Percentiles rank a stretch among this genome's conserved stretches.
These are phyloP conservation scores for Brachionus angularis DNA, from an alignment of 1,140 invertebrate genomes.

Conservation along the genomic window DNA sequence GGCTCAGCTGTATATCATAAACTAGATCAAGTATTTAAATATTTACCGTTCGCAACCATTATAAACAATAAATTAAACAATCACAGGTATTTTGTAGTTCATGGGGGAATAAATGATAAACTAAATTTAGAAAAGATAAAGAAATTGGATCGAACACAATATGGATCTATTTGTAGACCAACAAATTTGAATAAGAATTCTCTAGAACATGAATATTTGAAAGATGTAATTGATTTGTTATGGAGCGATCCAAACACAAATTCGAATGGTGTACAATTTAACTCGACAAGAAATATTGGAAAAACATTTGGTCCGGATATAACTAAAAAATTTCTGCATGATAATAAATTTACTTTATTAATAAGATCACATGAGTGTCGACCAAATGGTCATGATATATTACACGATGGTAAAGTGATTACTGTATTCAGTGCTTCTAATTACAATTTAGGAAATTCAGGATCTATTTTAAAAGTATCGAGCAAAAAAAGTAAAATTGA, in stretches of 20 bases:
- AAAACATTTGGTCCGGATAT: constrained; percentile 38
- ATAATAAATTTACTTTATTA: constrained; percentile 35
- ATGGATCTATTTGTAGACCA: constrained; percentile 6
- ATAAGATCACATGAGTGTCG: constrained; percentile 43
- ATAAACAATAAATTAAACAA: constrained; percentile 1
- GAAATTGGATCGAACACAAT: constrained; percentile 18
- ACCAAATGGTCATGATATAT: constrained; percentile 37
- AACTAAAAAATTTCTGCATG: constrained; percentile 36
- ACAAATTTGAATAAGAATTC: constrained; percentile 21
- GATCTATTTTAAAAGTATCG: constrained; percentile 69
- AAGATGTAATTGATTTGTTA: constrained; percentile 39
- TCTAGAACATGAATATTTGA: constrained; percentile 14
- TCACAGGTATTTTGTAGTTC: constrained; percentile 25
- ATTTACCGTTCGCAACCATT: constrained; percentile 11
- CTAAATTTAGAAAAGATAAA: constrained; percentile 21
- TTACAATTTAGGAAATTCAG: constrained; percentile 80
- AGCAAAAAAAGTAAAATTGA: constrained; percentile 68
- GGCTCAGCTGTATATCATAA: background rate
- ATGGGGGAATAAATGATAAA: constrained; percentile 40
- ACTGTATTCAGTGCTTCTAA: constrained; percentile 84
- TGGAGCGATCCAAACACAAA: constrained; percentile 44
- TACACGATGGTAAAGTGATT: constrained; percentile 60
- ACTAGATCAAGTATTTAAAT: constrained; percentile 26
- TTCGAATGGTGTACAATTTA: background rate
- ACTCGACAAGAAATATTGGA: constrained; percentile 26